Evolutionary conservation across 2,113 vertebrate species (phyloP).

Genomic region (rabbit (Oryctolagus cuniculus)): mOryCun1.1 NC_091436.1:159548501-159549000

Average conservation of each 20-base stretch:
- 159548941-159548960: neutral
- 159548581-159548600: neutral
- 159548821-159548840: neutral
- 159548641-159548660: neutral
- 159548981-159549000: neutral
- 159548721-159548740: neutral
- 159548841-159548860: neutral
- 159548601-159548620: neutral
- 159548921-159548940: neutral
- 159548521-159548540: neutral
- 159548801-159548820: neutral
- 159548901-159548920: neutral
- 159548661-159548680: neutral
- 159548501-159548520: neutral
- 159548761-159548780: neutral
- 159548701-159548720: neutral
- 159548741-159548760: neutral
- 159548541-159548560: neutral
- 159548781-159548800: neutral
- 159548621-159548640: neutral
- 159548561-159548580: neutral
- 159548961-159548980: neutral
- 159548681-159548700: neutral
- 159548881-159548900: neutral
- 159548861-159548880: neutral